A percentile compares a stretch with the other conserved stretches of the same genome.
Conservation (phyloP, 2,888 invertebrate species). For the Leptopilina syphax region DNA sequence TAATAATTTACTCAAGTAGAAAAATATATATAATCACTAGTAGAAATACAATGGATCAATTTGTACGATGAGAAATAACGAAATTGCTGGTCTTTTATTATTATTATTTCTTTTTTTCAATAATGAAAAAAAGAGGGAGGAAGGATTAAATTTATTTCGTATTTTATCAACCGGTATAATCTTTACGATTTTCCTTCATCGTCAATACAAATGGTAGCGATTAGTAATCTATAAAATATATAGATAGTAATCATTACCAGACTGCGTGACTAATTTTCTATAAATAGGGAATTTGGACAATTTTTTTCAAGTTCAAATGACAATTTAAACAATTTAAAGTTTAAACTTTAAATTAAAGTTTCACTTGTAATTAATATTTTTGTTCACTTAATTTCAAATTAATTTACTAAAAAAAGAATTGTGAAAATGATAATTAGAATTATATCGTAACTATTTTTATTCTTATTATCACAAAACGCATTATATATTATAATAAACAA, state of each 20-base stretch:
- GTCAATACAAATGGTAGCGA: background rate
- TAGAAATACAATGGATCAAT: background rate
- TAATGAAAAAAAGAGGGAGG: too few species aligned
- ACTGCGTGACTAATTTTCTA: background rate
- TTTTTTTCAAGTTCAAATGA: too few species aligned
- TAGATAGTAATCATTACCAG: background rate
- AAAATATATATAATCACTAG: background rate
- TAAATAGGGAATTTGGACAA: background rate
- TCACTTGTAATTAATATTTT: too few species aligned
- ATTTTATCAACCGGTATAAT: background rate
- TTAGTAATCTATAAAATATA: conserved; percentile 18
- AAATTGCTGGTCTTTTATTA: background rate
- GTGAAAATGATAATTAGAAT: too few species aligned
- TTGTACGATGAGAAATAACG: background rate
- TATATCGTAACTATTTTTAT: too few species aligned
- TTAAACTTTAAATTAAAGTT: too few species aligned
- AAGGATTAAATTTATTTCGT: background rate
- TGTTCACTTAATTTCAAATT: too few species aligned
- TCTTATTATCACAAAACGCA: too few species aligned
- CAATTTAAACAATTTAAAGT: too few species aligned
- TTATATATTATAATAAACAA: too few species aligned
- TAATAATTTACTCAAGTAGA: background rate
- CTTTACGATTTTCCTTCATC: conserved; percentile 17
- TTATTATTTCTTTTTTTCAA: background rate
- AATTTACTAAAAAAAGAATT: too few species aligned